These are phyloP conservation scores for Drosophila meridiana DNA, from an alignment of 2,888 invertebrate genomes.

Conservation along the genomic window DNA sequence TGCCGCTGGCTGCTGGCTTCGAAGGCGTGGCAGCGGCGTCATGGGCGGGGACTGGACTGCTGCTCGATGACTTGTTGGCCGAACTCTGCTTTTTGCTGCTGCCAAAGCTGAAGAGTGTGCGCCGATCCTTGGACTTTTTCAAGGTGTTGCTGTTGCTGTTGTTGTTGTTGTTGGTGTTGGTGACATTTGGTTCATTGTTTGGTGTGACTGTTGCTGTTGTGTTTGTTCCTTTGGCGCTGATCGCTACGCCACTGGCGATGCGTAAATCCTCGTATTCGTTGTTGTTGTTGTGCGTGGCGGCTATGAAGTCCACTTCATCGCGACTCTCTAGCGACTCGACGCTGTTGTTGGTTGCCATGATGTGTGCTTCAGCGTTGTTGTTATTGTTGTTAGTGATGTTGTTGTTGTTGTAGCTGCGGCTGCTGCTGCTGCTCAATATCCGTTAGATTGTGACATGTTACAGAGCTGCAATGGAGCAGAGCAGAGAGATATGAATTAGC, in stretches of 20 bases:
- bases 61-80: slow-evolving; percentile 38
- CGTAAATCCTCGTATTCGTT: slow-evolving; percentile 66
- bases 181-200: slow-evolving; percentile 67
- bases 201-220: slow-evolving; percentile 54
- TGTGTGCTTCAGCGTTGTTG: slow-evolving; percentile 5
- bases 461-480: slow-evolving; percentile 45
- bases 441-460: slow-evolving; percentile 59
- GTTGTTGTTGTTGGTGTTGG: slow-evolving; percentile 36
- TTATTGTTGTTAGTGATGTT: slow-evolving; percentile 6
- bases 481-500: slow-evolving; percentile 5
- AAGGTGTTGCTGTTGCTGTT: slow-evolving; percentile 52
- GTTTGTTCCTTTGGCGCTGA: slow-evolving; percentile 63
- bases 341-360: slow-evolving; percentile 44
- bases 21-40: background rate
- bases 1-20: slow-evolving; percentile 9
- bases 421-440: slow-evolving; percentile 46
- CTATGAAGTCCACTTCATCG: slow-evolving; percentile 84
- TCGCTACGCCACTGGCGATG: slow-evolving; percentile 52
- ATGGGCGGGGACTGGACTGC: background rate
- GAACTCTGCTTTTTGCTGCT: slow-evolving; percentile 58
- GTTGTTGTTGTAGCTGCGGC: slow-evolving; percentile 31
- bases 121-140: slow-evolving; percentile 66
- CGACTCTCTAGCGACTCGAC: slow-evolving; percentile 39
- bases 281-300: slow-evolving; percentile 59
- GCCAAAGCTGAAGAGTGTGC: slow-evolving; percentile 64